A percentile compares a stretch with the other conserved stretches of the same genome.
These are phyloP conservation scores for Champsocephalus esox DNA, from an alignment of 2,797 vertebrate genomes.

Conservation along the genomic window DNA sequence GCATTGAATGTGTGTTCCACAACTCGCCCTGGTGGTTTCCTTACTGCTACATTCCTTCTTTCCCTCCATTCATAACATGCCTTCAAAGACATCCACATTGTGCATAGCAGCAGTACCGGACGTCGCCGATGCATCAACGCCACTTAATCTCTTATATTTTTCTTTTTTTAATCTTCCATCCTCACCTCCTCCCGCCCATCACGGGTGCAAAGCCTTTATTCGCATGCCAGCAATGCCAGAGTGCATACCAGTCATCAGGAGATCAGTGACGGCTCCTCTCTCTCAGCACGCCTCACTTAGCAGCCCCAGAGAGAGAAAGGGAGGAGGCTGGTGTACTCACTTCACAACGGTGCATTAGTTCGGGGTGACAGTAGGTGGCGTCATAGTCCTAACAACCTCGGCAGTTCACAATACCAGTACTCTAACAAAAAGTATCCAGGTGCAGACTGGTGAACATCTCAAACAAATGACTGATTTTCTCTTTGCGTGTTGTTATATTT, in stretches of 20 bases:
- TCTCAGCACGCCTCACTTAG: constrained; percentile 30
- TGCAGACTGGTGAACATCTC: background rate
- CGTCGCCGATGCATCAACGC: constrained; percentile 16
- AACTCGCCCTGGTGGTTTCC: background rate
- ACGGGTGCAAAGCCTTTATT: constrained; percentile 31
- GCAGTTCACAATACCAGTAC: background rate
- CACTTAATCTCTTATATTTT: constrained; percentile 22
- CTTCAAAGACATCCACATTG: constrained; percentile 1
- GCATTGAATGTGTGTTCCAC: background rate
- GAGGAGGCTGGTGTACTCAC: background rate
- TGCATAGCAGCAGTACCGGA: constrained; percentile 55
- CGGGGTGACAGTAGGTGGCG: constrained; percentile 64
- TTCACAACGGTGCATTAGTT: constrained; percentile 13
- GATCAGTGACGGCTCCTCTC: constrained; percentile 19
- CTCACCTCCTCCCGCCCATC: constrained; percentile 25
- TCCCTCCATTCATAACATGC: constrained; percentile 4
- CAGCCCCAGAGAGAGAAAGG: background rate
- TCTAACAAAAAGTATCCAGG: background rate
- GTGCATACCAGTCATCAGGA: constrained; percentile 39
- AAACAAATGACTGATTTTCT: background rate
- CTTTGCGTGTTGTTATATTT: background rate
- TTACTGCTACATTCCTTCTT: background rate
- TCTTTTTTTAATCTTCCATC: constrained; percentile 32
- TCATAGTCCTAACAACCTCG: background rate
- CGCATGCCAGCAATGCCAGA: constrained; percentile 47